Evolutionary conservation across 2,797 vertebrate genomes (phyloP), one percentile per base, ranked within the genome.

Genomic region (Spinus pinus): DNA sequence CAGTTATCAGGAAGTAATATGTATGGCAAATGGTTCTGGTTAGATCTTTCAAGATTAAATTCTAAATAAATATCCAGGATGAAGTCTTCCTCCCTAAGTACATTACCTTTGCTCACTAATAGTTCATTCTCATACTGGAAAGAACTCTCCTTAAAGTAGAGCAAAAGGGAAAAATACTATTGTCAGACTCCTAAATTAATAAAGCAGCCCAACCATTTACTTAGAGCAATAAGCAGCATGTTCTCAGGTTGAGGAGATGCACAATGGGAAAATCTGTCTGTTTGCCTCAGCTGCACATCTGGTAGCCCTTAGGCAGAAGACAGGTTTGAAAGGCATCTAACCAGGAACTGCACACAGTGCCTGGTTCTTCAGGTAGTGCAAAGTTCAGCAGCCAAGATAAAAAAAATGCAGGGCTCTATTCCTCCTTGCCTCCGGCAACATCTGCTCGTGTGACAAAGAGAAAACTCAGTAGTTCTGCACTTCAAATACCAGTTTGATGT

Each of bases 401-500:
- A 87, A 56, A 87, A 62, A 60, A 39, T 2, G 21, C 80, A 82
- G 39, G 15, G 3, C 46, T 86, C 75, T 58, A 78, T 87, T 91
- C 90, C 81, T 94, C 78, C 72, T 85, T 80, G 90, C 71, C 85
- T 94, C 19, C 0, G 2, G 91, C 64, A 79, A 69, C 66, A 81
- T 94, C 87, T 91, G 86, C 64, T 93, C 61, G 75, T 79, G 71
- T 83, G 95, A 95, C 89, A 94, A 88, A 96, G 84, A 3, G 30
- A 95, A 91, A 92, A 75, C 93, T 91, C 79, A 56, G 69, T 79
- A 80, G 64, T 64, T 75, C 90, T 86, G 67, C 82, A 91, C 92
- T 95, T 91, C 94, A 92, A 91, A 96, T 93, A 79, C 80, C 65
- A 83, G 91, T 95, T 93, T 97, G 96, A 95, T 96, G 80, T 96